Conservation (phyloP, 2,113 vertebrate genomes). For the Helogale parvula region DNA sequence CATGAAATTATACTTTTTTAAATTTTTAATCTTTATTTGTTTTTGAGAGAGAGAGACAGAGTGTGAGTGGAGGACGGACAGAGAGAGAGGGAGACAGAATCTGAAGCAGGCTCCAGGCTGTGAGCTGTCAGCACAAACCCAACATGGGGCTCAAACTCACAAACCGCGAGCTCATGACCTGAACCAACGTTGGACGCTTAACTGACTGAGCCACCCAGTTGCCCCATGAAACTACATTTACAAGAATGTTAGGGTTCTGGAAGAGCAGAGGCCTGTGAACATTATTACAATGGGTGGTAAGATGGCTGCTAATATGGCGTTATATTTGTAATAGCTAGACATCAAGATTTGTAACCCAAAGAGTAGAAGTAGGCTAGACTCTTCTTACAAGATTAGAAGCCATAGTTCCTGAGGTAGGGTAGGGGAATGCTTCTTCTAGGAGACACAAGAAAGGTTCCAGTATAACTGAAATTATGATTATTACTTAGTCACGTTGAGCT, state of each 20-base stretch:
- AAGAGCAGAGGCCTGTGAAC: not conserved
- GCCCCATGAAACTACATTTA: not conserved
- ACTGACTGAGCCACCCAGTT: no score
- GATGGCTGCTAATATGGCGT: not conserved
- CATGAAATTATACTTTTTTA: no score
- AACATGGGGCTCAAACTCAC: no score
- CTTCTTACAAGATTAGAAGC: not conserved
- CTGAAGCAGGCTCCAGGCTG: no score
- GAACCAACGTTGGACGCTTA: no score
- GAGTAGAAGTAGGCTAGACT: not conserved
- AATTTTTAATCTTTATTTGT: no score
- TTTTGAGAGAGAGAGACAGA: no score
- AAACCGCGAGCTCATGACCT: no score
- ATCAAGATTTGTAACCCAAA: not conserved
- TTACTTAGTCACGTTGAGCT: not conserved
- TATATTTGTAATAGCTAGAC: not conserved
- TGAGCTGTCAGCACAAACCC: no score
- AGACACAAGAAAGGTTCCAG: not conserved
- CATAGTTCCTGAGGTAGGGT: not conserved
- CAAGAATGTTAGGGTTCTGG: not conserved
- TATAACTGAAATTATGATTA: not conserved
- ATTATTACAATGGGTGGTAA: not conserved
- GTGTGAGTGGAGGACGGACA: no score
- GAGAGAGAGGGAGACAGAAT: no score
- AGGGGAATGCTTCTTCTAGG: not conserved